These are phyloP conservation scores for Lasiurus borealis DNA, from an alignment of 2,113 vertebrate genomes.

Conservation along the genomic window DNA sequence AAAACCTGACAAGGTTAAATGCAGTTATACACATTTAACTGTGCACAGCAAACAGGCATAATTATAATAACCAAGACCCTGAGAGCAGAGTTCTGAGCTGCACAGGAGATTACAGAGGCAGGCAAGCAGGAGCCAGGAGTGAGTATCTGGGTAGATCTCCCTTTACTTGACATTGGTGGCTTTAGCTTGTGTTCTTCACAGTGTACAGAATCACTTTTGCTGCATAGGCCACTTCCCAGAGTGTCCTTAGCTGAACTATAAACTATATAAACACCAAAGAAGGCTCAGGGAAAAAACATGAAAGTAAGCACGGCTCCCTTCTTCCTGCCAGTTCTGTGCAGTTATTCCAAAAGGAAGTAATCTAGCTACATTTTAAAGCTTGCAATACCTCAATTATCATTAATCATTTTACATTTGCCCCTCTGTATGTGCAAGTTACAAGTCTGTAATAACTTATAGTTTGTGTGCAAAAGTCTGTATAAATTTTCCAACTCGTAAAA, in stretches of 20 bases:
- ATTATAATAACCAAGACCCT: background rate
- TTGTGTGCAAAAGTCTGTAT: background rate
- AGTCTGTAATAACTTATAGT: background rate
- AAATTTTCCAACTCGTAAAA: constrained; percentile 18
- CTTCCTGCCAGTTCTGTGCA: background rate
- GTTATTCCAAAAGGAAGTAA: constrained; percentile 14
- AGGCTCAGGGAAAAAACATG: constrained; percentile 32
- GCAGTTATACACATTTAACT: background rate
- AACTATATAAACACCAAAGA: constrained; percentile 36
- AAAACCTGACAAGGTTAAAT: constrained; percentile 41
- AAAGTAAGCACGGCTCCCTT: background rate
- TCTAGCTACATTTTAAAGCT: background rate
- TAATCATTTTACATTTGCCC: constrained; percentile 15
- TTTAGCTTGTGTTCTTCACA: constrained; percentile 7
- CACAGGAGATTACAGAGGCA: background rate
- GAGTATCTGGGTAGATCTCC: background rate
- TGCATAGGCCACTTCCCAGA: constrained; percentile 50
- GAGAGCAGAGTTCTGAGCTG: background rate
- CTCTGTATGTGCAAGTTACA: background rate
- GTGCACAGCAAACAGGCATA: background rate
- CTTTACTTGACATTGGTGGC: constrained; percentile 38
- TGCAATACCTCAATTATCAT: background rate
- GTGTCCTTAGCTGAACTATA: constrained; percentile 77
- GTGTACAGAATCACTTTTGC: constrained; percentile 56
- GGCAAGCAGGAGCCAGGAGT: background rate